A percentile compares a stretch with the other conserved stretches of the same genome.
Conservation (phyloP, 2,888 invertebrate species). For the Coecobrya sp. region DNA sequence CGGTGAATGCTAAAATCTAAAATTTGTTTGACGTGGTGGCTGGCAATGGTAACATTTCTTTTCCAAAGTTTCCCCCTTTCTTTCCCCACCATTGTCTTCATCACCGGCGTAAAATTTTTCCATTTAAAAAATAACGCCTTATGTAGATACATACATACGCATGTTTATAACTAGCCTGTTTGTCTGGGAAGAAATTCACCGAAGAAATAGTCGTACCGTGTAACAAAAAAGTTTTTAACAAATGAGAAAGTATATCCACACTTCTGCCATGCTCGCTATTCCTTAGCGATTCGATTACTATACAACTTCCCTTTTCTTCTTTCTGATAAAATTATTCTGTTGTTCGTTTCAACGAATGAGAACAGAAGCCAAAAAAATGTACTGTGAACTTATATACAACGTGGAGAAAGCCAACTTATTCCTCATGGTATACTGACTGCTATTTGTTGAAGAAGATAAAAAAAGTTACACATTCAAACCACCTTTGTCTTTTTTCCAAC, state of each 20-base stretch:
- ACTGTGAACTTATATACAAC: not conserved
- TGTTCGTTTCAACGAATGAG: constrained; percentile 5
- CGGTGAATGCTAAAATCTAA: not conserved
- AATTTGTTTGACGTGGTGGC: constrained; percentile 24
- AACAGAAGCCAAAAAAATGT: constrained; percentile 1
- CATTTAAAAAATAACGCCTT: constrained; percentile 1
- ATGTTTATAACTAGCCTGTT: not conserved
- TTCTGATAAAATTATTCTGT: constrained; percentile 6
- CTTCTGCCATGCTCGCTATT: not conserved
- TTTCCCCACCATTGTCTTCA: not conserved
- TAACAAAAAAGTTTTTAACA: not conserved
- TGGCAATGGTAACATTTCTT: constrained; percentile 11
- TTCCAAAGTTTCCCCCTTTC: constrained; percentile 15
- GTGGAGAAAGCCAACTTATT: not conserved
- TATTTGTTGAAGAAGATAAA: constrained; percentile 9
- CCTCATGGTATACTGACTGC: not conserved
- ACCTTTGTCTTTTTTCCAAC: constrained; percentile 57
- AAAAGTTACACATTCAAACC: constrained; percentile 39
- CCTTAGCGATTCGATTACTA: constrained; percentile 17
- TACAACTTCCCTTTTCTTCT: not conserved
- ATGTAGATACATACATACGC: too few relatives aligned
- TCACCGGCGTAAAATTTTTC: not conserved
- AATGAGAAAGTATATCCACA: constrained; percentile 8
- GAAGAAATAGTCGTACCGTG: too few relatives aligned
- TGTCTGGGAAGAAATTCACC: not conserved